phyloP scores from a whole-genome alignment of 2,888 invertebrate species.

The Pristionchus entomophagus region DNA sequence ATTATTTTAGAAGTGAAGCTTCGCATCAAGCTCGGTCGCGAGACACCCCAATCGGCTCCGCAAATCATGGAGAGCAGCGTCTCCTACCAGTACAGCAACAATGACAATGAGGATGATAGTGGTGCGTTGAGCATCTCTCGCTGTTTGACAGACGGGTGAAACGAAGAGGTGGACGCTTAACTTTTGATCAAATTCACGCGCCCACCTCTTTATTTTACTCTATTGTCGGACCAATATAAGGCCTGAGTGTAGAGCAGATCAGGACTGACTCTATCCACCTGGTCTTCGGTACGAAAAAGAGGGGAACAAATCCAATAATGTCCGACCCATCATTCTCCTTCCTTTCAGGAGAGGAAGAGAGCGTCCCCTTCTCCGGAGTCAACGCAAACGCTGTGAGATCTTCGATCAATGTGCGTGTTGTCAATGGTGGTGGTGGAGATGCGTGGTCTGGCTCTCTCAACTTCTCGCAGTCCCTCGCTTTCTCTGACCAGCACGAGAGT shows the following conservation, averaged over 20 bases:
- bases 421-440: not conserved
- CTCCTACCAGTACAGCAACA: not conserved
- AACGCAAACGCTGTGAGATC: not conserved
- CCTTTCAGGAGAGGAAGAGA: not conserved
- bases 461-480: not conserved
- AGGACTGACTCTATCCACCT: no score
- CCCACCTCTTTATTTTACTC: no score
- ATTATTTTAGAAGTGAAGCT: conserved; percentile 37
- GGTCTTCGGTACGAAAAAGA: no score
- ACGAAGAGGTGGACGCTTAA: no score
- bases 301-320: no score
- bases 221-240: no score
- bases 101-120: not conserved
- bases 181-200: no score
- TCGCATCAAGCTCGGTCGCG: conserved; percentile 31
- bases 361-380: not conserved
- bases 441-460: not conserved
- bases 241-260: no score
- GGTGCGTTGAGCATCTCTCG: no score
- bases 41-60: not conserved
- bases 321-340: no score
- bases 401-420: not conserved
- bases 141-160: no score
- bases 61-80: not conserved
- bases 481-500: not conserved